Evolutionary conservation across 2,797 vertebrate species (phyloP), one percentile per base, ranked within the genome.

Genomic region (Chelidonichthys spinosus): DNA sequence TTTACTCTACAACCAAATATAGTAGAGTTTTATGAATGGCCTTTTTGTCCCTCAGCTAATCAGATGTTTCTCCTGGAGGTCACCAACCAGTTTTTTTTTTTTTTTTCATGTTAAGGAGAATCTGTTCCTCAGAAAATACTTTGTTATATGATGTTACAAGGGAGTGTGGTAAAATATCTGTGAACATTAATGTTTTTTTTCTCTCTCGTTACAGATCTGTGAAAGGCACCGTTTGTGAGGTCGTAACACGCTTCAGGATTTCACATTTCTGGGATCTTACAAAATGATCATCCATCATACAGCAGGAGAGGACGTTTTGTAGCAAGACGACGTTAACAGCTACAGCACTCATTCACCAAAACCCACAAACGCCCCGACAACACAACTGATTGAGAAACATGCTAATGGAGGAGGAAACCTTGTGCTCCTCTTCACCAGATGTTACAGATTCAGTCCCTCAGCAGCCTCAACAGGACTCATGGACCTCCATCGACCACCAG

Each of bases 361-460:
- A 67, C 58, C 37, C 46, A 50, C 42, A 68, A 46, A 37, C 44
- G 36, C 39, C 60, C 62, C 54, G 43, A 47, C 49, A 55, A 59
- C 42, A 2, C 61, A 53, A 56, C 72, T 64, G 54, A 81, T 63
- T 43, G 36, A 81, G 58, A 72, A 33, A 58, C 68, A 67, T 17
- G 65, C 84, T 76, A 62, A 93, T 93, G 93, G 93, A 92, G 81
- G 88, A 90, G 75, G 87, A 87, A 81, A 73, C 58, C 72, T 7
- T 65, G 40, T 46, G 52, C 71, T 76, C 77, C 73, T 78, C 83
- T 64, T 65, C 47, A 47, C 60, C 73, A 18, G 74, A 87, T 62
- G 3, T 36, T 8, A 44, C 58, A 61, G 85, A 83, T 50, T 54
- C 81, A 64, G 67, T 66, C 33, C 43, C 63, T 53, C 79, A 54